Evolutionary conservation across 2,888 invertebrate species (phyloP).

Genomic region (Drosophila kanekoi): DNA sequence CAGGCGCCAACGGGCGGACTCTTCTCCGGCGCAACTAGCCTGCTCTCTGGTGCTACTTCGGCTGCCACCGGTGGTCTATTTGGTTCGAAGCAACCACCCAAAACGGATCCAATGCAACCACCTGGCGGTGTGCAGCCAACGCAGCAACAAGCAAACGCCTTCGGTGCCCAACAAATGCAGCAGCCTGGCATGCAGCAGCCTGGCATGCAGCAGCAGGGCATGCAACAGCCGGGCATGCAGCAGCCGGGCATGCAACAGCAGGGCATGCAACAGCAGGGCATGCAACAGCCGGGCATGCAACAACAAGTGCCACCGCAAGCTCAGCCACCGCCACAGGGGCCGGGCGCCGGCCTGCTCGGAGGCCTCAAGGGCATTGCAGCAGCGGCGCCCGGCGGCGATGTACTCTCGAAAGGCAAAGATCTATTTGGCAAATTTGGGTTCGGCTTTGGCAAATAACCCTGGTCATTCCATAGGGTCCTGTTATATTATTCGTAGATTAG

Average conservation of each 20-base stretch:
- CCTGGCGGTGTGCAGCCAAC: constrained; percentile 84
- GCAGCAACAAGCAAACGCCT: constrained; percentile 84
- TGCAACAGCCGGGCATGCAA: constrained; percentile 59
- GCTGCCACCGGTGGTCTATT: constrained; percentile 85
- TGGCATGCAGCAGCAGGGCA: constrained; percentile 32
- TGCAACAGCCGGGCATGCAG: constrained; percentile 71
- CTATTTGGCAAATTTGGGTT: constrained; percentile 94
- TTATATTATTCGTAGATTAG: constrained; percentile 83
- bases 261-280: constrained; percentile 48
- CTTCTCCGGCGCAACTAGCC: constrained; percentile 85
- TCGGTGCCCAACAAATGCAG: constrained; percentile 82
- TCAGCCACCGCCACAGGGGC: constrained; percentile 84
- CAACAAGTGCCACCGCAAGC: constrained; percentile 85
- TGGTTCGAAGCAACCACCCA: constrained; percentile 85
- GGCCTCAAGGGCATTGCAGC: constrained; percentile 96
- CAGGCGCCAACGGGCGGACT: constrained; percentile 84
- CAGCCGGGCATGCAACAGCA: constrained; percentile 62
- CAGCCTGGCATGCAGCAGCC: constrained; percentile 58
- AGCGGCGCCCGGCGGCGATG: constrained; percentile 93
- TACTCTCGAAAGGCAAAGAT: constrained; percentile 96
- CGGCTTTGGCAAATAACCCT: constrained; percentile 91
- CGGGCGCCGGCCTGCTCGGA: constrained; percentile 94
- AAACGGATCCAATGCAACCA: constrained; percentile 86
- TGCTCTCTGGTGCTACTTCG: constrained; percentile 85
- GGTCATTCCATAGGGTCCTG: constrained; percentile 84